Conservation (phyloP, 2,888 invertebrate genomes). For the Epicampocera succincta region DNA sequence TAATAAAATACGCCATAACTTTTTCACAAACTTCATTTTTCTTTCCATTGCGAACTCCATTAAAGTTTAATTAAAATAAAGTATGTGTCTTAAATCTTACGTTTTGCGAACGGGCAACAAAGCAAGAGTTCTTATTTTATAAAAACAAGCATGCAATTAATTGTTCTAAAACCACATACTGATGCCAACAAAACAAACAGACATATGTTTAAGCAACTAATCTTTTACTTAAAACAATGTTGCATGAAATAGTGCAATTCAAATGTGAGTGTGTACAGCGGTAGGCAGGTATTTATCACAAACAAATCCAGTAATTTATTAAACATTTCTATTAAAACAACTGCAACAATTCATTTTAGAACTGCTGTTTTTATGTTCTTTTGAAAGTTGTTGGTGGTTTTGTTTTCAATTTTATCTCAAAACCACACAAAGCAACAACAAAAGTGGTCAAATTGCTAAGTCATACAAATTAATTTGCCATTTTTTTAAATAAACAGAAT, state of each 20-base stretch:
- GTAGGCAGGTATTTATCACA: constrained; percentile 19
- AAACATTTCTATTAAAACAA: constrained; percentile 34
- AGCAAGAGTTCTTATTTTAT: not conserved
- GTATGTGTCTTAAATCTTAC: constrained; percentile 72
- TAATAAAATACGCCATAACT: not conserved
- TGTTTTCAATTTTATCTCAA: not conserved
- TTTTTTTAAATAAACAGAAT: constrained; percentile 9
- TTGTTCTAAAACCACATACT: constrained; percentile 30
- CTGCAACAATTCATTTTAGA: constrained; percentile 27
- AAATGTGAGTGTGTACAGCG: too few relatives aligned
- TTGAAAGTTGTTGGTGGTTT: constrained; percentile 33
- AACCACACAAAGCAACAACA: constrained; percentile 27
- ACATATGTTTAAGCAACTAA: constrained; percentile 42
- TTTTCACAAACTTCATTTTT: not conserved
- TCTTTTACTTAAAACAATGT: constrained; percentile 44
- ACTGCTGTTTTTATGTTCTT: not conserved
- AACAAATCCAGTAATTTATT: constrained; percentile 34
- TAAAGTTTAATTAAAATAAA: constrained; percentile 16
- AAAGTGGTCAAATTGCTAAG: constrained; percentile 42
- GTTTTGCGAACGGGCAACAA: constrained; percentile 38
- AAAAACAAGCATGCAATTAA: constrained; percentile 36
- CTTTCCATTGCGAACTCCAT: not conserved
- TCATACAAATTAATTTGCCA: constrained; percentile 16
- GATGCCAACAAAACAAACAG: constrained; percentile 17
- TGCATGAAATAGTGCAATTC: constrained; percentile 32